phyloP scores from a whole-genome alignment of 2,113 vertebrate genomes.

The Mesembrinibis cayennensis region DNA sequence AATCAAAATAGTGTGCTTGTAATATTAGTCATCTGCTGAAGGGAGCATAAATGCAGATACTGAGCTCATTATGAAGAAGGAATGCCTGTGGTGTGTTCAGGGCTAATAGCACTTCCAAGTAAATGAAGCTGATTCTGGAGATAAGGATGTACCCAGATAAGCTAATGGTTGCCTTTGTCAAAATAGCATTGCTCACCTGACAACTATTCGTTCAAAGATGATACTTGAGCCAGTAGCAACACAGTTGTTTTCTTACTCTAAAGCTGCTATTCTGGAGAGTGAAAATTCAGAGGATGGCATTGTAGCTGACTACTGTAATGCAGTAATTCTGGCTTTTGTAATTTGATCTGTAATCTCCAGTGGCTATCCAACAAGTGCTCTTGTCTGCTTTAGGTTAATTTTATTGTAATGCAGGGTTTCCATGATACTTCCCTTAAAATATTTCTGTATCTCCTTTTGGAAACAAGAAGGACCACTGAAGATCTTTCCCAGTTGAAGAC shows the following conservation, averaged over 20 bases:
- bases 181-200: background rate
- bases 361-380: background rate
- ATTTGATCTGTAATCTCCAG: background rate
- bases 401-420: background rate
- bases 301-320: background rate
- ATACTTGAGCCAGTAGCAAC: background rate
- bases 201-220: background rate
- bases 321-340: background rate
- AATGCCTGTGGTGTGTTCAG: conserved; percentile 18
- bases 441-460: background rate
- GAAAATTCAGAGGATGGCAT: background rate
- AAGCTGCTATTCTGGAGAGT: background rate
- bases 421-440: background rate
- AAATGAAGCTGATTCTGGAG: background rate
- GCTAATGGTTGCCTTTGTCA: background rate
- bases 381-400: background rate
- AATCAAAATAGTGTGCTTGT: conserved; percentile 51
- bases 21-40: conserved; percentile 59
- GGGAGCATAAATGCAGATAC: conserved; percentile 22
- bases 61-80: conserved; percentile 3
- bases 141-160: conserved; percentile 14
- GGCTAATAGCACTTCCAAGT: background rate
- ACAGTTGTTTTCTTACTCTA: background rate
- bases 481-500: background rate
- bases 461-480: background rate